These are phyloP conservation scores for Aleadryas rufinucha DNA, from an alignment of 2,113 vertebrate species.

Conservation along the genomic window DNA sequence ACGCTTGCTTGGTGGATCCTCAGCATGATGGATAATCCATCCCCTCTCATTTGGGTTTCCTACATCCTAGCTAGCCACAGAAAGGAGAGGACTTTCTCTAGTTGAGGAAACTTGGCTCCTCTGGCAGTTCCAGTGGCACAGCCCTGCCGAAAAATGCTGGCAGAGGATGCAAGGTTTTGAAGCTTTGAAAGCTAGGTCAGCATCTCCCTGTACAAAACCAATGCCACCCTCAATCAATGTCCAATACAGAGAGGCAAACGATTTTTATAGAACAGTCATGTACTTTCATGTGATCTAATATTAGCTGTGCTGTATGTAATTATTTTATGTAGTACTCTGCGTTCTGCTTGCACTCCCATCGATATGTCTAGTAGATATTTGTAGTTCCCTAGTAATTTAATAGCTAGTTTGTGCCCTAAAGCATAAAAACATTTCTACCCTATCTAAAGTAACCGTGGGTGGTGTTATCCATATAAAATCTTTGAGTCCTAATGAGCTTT, in stretches of 20 bases:
- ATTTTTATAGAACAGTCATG: constrained; percentile 43
- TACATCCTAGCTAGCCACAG: neutral
- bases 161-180: neutral
- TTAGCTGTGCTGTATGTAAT: constrained; percentile 60
- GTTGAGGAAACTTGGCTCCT: constrained; percentile 8
- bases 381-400: constrained; percentile 68
- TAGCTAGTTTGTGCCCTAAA: constrained; percentile 66
- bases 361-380: constrained; percentile 67
- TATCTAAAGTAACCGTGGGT: constrained; percentile 69
- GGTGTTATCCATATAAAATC: constrained; percentile 68
- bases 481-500: constrained; percentile 69
- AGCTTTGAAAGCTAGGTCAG: neutral
- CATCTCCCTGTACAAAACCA: neutral
- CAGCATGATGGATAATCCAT: neutral
- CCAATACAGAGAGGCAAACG: constrained; percentile 4
- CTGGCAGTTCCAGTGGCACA: neutral
- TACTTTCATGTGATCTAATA: constrained; percentile 63
- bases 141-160: neutral
- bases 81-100: neutral
- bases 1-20: neutral
- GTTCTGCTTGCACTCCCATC: constrained; percentile 55
- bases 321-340: constrained; percentile 63
- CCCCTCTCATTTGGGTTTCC: neutral
- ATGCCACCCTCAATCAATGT: neutral
- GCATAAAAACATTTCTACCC: constrained; percentile 67